Evolutionary conservation across 1,140 invertebrate species (phyloP).

Genomic region (Drosophila mayri): DNA sequence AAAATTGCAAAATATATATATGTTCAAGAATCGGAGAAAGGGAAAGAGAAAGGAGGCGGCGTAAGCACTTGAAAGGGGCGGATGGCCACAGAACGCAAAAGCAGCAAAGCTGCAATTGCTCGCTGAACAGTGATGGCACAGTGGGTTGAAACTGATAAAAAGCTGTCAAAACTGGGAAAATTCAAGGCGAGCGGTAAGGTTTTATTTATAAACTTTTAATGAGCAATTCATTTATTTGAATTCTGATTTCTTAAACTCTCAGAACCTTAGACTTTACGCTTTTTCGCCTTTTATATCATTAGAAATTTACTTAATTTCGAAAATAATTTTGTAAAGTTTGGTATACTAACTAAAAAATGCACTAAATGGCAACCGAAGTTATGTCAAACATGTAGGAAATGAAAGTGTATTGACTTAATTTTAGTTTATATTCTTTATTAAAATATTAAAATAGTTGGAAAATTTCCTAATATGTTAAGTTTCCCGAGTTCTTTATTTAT

Average conservation of each 20-base stretch:
- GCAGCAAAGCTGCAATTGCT: slow-evolving; percentile 53
- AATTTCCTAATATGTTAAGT: not conserved
- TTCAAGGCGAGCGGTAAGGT: no score
- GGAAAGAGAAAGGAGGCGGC: slow-evolving; percentile 45
- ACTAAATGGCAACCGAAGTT: not conserved
- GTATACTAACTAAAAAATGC: no score
- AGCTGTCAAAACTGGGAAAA: not conserved
- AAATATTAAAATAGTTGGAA: not conserved
- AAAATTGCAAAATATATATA: slow-evolving; percentile 71
- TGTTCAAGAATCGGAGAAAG: slow-evolving; percentile 39
- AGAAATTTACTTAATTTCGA: no score
- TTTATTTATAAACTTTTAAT: no score
- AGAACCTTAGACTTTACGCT: no score
- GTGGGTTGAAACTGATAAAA: slow-evolving; percentile 2
- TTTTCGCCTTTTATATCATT: no score
- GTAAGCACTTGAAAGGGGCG: slow-evolving; percentile 47
- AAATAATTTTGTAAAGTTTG: no score
- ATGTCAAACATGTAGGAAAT: not conserved
- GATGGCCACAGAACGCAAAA: slow-evolving; percentile 32
- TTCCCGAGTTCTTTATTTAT: not conserved
- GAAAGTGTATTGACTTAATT: not conserved
- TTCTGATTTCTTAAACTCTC: no score
- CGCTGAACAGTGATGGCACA: slow-evolving; percentile 34
- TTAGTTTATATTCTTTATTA: no score
- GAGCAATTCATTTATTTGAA: no score